Conservation (phyloP, 2,113 vertebrate species). For the Phyllopteryx taeniolatus region DNA sequence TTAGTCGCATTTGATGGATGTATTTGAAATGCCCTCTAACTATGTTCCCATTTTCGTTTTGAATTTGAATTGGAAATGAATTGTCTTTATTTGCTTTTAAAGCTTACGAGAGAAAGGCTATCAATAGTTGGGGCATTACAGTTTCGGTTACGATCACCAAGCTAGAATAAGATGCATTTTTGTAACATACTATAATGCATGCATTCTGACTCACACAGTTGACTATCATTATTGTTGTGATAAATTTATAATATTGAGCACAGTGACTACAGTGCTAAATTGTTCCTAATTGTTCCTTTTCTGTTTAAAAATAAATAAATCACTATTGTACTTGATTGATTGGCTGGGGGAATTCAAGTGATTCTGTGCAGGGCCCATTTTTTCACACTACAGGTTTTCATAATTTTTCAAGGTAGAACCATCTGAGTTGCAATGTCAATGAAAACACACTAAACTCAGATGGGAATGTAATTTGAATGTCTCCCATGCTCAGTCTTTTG, state of each 20-base stretch:
- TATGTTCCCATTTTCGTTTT: too few species aligned
- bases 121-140: neutral
- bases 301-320: too few species aligned
- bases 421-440: neutral
- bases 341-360: neutral
- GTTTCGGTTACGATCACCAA: neutral
- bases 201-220: too few species aligned
- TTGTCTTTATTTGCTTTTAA: too few species aligned
- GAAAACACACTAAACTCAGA: neutral
- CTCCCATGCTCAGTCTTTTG: conserved; percentile 1
- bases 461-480: neutral
- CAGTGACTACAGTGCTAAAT: neutral
- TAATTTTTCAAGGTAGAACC: conserved; percentile 27
- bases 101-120: too few species aligned
- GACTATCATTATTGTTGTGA: neutral
- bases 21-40: too few species aligned
- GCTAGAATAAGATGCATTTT: neutral
- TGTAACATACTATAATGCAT: too few species aligned
- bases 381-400: neutral
- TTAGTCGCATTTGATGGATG: too few species aligned
- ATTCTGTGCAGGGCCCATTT: neutral
- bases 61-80: too few species aligned
- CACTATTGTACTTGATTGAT: neutral
- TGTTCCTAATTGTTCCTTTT: neutral
- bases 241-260: neutral